These are phyloP conservation scores for Monomorium pharaonis DNA, from an alignment of 1,140 invertebrate genomes.

Conservation along the genomic window DNA sequence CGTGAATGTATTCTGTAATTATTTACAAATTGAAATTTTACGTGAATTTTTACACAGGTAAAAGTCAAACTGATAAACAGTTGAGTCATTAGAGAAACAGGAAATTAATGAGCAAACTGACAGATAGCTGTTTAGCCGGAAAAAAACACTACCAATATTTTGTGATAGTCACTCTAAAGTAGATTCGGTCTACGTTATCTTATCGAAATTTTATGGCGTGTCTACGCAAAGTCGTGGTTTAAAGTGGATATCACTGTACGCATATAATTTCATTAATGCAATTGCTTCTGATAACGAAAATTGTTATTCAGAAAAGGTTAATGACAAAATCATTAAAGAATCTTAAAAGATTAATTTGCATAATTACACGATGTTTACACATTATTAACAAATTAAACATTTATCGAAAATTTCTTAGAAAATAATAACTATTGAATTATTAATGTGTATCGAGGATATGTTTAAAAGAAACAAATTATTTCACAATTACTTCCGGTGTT, in stretches of 20 bases:
- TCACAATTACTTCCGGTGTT: not conserved
- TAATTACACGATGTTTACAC: not conserved
- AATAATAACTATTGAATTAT: not conserved
- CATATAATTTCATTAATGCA: not conserved
- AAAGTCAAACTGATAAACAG: not conserved
- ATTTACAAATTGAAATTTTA: constrained; percentile 7
- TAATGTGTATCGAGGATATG: not conserved
- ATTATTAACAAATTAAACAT: not conserved
- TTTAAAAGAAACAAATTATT: not conserved
- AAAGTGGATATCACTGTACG: not conserved
- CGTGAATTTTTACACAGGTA: not conserved
- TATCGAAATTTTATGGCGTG: not conserved
- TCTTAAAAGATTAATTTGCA: not conserved
- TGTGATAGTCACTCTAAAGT: not conserved
- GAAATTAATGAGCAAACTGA: not conserved
- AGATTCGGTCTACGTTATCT: not conserved
- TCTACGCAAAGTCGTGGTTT: too few relatives aligned
- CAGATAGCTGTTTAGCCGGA: not conserved
- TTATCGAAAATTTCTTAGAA: not conserved
- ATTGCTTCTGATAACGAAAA: not conserved
- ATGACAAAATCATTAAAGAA: not conserved
- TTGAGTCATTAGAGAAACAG: not conserved
- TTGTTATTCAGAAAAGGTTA: not conserved
- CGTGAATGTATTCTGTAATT: not conserved
- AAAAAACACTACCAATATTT: not conserved